Conservation (phyloP, 1,140 invertebrate species). For the Monomorium pharaonis region DNA sequence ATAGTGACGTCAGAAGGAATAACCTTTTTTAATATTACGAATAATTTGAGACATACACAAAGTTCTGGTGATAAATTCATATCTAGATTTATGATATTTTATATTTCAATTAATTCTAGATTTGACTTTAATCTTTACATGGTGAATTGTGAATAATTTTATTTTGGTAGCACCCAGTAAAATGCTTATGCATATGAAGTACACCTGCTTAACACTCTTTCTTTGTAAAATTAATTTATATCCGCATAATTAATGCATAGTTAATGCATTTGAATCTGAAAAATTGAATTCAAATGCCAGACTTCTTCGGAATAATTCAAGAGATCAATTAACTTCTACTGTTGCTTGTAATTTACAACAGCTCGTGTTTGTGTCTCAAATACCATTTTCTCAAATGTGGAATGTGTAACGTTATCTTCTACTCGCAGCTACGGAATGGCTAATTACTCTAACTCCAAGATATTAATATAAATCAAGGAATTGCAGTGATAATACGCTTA, state of each 20-base stretch:
- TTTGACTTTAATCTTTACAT: not conserved
- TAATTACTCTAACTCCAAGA: slow-evolving; percentile 37
- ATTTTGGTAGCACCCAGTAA: not conserved
- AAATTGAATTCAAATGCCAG: slow-evolving; percentile 6
- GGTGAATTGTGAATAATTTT: not conserved
- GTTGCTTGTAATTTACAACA: slow-evolving; percentile 16
- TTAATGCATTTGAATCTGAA: not conserved
- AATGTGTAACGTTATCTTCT: slow-evolving; percentile 32
- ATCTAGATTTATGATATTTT: not conserved
- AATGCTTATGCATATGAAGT: not conserved
- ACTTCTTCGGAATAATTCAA: not conserved
- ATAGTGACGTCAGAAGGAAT: not conserved
- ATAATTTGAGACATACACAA: not conserved
- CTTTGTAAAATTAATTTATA: slow-evolving; percentile 14
- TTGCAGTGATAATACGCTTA: slow-evolving; percentile 29
- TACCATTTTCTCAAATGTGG: slow-evolving; percentile 27
- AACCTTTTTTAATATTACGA: not conserved
- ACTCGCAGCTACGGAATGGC: slow-evolving; percentile 4
- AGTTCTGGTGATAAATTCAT: not conserved
- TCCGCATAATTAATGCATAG: not conserved
- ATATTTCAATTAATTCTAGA: not conserved
- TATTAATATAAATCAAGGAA: slow-evolving; percentile 44
- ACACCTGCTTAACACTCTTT: not conserved
- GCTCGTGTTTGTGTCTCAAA: not conserved
- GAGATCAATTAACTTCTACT: slow-evolving; percentile 31